These are phyloP conservation scores for Tetramorium parvispinum DNA, from an alignment of 1,140 invertebrate genomes.

Conservation along the genomic window DNA sequence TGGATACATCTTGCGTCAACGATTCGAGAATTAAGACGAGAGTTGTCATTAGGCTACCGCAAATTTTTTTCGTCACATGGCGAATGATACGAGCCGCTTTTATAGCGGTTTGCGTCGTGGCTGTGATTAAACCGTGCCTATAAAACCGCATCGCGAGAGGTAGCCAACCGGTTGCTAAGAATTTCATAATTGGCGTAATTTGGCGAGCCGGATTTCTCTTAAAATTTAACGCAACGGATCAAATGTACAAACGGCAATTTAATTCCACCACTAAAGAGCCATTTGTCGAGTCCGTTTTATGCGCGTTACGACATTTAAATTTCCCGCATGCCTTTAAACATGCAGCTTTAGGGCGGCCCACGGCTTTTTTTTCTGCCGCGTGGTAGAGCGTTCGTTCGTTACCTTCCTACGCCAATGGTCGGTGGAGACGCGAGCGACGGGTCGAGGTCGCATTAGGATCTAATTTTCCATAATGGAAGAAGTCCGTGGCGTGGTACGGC, in stretches of 20 bases:
- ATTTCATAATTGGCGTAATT: conserved; percentile 44
- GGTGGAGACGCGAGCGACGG: conserved; percentile 53
- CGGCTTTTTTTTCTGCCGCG: neutral
- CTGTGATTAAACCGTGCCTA: conserved; percentile 34
- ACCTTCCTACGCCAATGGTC: conserved; percentile 64
- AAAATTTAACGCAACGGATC: conserved; percentile 25
- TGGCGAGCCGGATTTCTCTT: conserved; percentile 20
- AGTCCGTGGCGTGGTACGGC: conserved; percentile 71
- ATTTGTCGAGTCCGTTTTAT: neutral
- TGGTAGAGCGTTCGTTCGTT: neutral
- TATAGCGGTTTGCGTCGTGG: conserved; percentile 1
- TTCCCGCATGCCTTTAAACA: neutral
- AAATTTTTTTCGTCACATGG: conserved; percentile 7
- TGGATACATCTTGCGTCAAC: neutral
- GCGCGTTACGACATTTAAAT: neutral
- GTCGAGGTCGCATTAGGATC: conserved; percentile 75
- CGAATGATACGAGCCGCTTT: conserved; percentile 16
- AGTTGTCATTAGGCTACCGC: conserved; percentile 26
- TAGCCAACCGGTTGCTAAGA: conserved; percentile 29
- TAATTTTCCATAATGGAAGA: conserved; percentile 80
- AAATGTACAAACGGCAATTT: conserved; percentile 22
- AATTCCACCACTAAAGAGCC: neutral
- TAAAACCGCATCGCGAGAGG: conserved; percentile 27
- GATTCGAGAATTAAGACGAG: conserved; percentile 25
- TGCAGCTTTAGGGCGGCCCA: neutral